Percentiles rank a stretch among this genome's conserved stretches.
These are phyloP conservation scores for Ganaspis sp. DNA, from an alignment of 1,140 invertebrate genomes.

Conservation along the genomic window DNA sequence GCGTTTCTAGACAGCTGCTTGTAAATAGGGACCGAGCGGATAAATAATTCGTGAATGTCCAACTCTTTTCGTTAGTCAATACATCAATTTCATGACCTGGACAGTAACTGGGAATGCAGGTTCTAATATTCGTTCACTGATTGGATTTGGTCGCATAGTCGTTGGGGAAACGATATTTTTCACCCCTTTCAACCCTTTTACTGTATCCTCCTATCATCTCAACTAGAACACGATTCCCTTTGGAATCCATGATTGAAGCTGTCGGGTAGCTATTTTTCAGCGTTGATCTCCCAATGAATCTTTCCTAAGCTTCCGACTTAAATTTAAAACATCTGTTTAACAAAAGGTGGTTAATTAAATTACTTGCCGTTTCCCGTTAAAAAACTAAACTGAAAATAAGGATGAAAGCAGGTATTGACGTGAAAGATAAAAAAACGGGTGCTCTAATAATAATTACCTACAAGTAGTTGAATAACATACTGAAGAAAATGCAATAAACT, in stretches of 20 bases:
- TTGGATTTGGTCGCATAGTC: not conserved
- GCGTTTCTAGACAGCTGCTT: not conserved
- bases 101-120: not conserved
- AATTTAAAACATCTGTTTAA: not conserved
- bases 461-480: too few relatives aligned
- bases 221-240: not conserved
- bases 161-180: constrained; percentile 6
- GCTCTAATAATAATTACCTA: too few relatives aligned
- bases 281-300: not conserved
- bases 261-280: constrained; percentile 8
- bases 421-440: too few relatives aligned
- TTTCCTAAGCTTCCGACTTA: not conserved
- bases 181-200: not conserved
- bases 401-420: too few relatives aligned
- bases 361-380: too few relatives aligned
- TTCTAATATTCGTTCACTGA: not conserved
- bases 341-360: too few relatives aligned
- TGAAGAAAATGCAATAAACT: too few relatives aligned
- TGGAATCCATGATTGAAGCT: constrained; percentile 2
- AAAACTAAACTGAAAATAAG: too few relatives aligned
- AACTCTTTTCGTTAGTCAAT: not conserved
- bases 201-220: not conserved
- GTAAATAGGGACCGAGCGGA: not conserved
- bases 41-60: not conserved
- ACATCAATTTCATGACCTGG: constrained; percentile 3